Base-by-base conservation (phyloP, 2,888 invertebrate genomes). In the Apoderus coryli region DNA sequence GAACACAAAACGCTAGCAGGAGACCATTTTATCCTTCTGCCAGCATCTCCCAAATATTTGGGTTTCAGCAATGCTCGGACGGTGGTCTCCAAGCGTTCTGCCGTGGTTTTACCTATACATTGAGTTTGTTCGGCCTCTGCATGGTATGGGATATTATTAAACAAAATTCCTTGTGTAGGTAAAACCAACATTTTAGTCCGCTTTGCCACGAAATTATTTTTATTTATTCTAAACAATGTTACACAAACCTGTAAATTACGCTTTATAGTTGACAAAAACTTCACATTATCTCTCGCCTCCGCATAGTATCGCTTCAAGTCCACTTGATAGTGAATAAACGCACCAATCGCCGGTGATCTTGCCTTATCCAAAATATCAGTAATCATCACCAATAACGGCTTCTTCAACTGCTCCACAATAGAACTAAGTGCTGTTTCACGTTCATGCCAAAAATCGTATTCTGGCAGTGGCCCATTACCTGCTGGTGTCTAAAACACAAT, bases 381-480 rank as follows among this genome's bases (percentile, higher is more conserved):
- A 43, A 81, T 72, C 45, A 67, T 64, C 26, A 67, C 60, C 1
- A 81, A 70, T 40, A 65, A 65, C 0, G 75, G 72, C 22, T 77
- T 72, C 48, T 81, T 81, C 22, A 90, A 57, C 50, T 90, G 86
- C 44, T 90, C 88, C 12, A 78, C 71, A 1, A 88, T 58, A 14
- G 77, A 63, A 33, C 84, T 80, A 12, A 88, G 61, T 31, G 77
- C 76, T 0, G 76, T 70, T 50, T 86, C 79, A 38, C 79, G 65
- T 46, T 81, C 76, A 29, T 79, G 69, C 90, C 90, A 92, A 46
- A 80, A 81, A 36, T 76, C 75, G 48, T 81, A 82, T 52, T 89
- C 89, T 0, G 82, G 76, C 31, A 89, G 67, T 0, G 89, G 88
- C 0, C 82, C 81, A 35, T 75, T 69, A 1, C 78, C 80, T 25